A percentile compares a stretch with the other conserved stretches of the same genome.
Evolutionary conservation across 2,113 vertebrate species (phyloP).

Genomic region (Caretta caretta): DNA sequence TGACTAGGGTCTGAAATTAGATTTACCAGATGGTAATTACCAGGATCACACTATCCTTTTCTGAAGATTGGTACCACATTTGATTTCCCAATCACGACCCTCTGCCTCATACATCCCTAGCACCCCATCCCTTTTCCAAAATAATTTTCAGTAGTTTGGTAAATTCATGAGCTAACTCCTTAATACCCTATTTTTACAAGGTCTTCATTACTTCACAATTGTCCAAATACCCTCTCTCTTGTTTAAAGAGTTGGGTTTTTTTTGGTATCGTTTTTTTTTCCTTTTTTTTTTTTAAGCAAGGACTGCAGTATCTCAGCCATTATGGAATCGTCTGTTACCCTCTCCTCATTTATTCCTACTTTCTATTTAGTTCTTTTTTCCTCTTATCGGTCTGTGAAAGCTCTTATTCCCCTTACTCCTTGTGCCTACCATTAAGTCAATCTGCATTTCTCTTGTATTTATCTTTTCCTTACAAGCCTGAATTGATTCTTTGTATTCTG

Average conservation of each 20-base stretch:
- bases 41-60: conserved; percentile 10
- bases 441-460: not conserved
- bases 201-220: not conserved
- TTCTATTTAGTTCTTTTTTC: not conserved
- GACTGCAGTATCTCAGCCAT: not conserved
- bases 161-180: not conserved
- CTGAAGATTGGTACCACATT: conserved; percentile 11
- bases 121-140: conserved; percentile 26
- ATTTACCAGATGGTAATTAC: conserved; percentile 11
- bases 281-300: not conserved
- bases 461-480: not conserved
- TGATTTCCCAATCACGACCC: not conserved
- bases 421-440: not conserved
- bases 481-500: not conserved
- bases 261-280: no score
- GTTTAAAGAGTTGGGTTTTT: not conserved
- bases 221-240: not conserved
- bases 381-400: not conserved
- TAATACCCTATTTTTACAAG: conserved; percentile 21
- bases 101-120: not conserved
- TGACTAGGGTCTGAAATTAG: not conserved
- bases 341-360: not conserved
- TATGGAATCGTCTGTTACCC: not conserved
- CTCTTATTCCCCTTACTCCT: not conserved
- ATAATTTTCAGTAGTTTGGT: conserved; percentile 10